phyloP scores from a whole-genome alignment of 2,888 invertebrate genomes.

The Luffia ferchaultella region DNA sequence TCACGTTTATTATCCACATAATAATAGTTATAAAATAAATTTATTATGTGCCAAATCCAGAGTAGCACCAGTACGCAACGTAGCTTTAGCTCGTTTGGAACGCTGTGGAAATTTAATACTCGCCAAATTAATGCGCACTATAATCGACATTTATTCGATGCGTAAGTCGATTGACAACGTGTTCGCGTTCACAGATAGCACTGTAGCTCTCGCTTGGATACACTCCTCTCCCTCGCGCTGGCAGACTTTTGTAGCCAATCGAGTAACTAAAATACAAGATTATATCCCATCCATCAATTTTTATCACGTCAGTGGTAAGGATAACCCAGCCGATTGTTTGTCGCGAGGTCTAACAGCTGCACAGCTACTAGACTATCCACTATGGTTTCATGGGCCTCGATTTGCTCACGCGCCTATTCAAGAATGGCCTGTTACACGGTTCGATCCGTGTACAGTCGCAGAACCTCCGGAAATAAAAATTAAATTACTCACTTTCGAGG shows the following conservation, averaged over 20 bases:
- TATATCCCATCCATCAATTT: neutral
- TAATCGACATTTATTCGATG: neutral
- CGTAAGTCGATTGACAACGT: neutral
- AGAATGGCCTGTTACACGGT: slow-evolving; percentile 1
- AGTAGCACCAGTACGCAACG: neutral
- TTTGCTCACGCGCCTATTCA: neutral
- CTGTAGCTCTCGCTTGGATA: neutral
- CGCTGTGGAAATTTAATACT: neutral
- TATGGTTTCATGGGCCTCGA: slow-evolving; percentile 1
- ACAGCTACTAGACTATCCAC: neutral
- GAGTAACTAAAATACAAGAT: slow-evolving; percentile 1
- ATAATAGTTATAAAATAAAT: neutral
- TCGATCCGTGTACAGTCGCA: neutral
- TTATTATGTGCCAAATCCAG: slow-evolving; percentile 1
- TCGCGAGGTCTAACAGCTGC: neutral
- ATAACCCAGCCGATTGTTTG: slow-evolving; percentile 3
- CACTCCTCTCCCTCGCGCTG: slow-evolving; percentile 1
- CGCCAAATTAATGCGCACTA: neutral
- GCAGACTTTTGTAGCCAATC: slow-evolving; percentile 4
- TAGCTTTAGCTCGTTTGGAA: neutral
- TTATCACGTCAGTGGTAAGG: slow-evolving; percentile 3
- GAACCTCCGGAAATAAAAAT: slow-evolving; percentile 2
- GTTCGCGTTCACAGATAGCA: neutral
- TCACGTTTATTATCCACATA: neutral
- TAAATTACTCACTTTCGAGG: slow-evolving; percentile 1